Evolutionary conservation across 2,113 vertebrate species (phyloP).

Genomic region (Podarcis raffonei): DNA sequence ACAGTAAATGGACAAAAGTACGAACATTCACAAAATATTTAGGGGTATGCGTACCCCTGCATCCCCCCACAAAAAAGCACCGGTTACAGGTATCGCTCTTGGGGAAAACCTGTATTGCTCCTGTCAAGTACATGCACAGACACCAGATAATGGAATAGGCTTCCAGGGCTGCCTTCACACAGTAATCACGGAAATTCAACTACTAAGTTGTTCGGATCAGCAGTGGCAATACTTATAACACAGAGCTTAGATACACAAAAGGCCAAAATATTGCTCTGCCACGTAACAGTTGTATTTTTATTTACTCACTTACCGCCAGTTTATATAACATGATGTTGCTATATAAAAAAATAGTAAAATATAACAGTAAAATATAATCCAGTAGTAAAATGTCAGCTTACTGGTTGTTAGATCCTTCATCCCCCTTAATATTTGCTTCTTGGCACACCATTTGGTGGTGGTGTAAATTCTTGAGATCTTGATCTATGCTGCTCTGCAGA

Average conservation of each 20-base stretch:
- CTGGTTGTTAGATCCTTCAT: conserved; percentile 80
- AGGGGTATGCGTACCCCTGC: too few species aligned
- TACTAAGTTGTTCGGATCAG: neutral
- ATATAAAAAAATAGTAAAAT: too few species aligned
- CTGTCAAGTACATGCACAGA: neutral
- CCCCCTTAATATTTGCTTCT: conserved; percentile 70
- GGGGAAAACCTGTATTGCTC: neutral
- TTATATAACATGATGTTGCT: too few species aligned
- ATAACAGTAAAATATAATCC: too few species aligned
- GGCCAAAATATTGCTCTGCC: too few species aligned
- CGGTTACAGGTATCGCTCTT: too few species aligned
- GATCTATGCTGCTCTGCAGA: conserved; percentile 89
- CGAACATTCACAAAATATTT: too few species aligned
- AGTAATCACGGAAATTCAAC: neutral
- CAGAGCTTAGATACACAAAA: too few species aligned
- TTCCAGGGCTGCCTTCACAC: neutral
- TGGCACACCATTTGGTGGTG: conserved; percentile 71
- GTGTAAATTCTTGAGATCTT: conserved; percentile 79
- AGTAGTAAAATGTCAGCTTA: conserved; percentile 60
- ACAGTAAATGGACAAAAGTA: too few species aligned
- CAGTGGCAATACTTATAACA: neutral
- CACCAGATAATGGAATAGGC: neutral
- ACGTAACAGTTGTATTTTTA: too few species aligned
- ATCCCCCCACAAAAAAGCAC: too few species aligned
- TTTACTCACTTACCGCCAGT: too few species aligned